Percentiles rank a stretch among this genome's conserved stretches.
These are phyloP conservation scores for Astreopora myriophthalma DNA, from an alignment of 64 coral and sea anemone genomes.

Conservation along the genomic window DNA sequence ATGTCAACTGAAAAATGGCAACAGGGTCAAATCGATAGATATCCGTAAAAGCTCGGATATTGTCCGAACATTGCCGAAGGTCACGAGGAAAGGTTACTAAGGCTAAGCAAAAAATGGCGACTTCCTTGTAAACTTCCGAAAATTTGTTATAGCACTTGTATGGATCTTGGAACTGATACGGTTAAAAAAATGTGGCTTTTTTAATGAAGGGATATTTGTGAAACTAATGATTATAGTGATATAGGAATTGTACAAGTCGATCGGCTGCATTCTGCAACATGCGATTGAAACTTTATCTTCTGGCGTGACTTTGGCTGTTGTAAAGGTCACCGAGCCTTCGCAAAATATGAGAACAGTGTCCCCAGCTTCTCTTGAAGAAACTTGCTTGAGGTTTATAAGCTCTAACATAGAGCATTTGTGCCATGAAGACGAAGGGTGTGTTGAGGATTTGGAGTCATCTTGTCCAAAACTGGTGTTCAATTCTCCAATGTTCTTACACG, in stretches of 20 bases:
- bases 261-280: not conserved
- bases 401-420: slow-evolving; percentile 65
- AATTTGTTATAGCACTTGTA: no score
- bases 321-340: no score
- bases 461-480: slow-evolving; percentile 50
- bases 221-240: not conserved
- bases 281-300: no score
- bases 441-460: slow-evolving; percentile 4
- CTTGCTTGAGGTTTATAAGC: slow-evolving; percentile 67
- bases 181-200: not conserved
- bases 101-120: not conserved
- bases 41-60: not conserved
- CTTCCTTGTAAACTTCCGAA: no score
- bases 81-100: slow-evolving; percentile 66
- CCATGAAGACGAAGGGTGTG: slow-evolving; percentile 48
- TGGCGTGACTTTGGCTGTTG: no score
- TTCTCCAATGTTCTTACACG: slow-evolving; percentile 75
- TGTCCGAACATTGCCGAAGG: not conserved
- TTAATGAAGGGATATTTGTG: not conserved
- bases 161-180: not conserved
- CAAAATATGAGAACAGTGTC: slow-evolving; percentile 70
- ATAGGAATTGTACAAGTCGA: not conserved
- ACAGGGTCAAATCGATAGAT: no score
- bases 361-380: slow-evolving; percentile 61
- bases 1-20: no score